A percentile compares a stretch with the other conserved stretches of the same genome.
Conservation (phyloP, 2,113 vertebrate species). For the Hippocampus guttulatus region DNA sequence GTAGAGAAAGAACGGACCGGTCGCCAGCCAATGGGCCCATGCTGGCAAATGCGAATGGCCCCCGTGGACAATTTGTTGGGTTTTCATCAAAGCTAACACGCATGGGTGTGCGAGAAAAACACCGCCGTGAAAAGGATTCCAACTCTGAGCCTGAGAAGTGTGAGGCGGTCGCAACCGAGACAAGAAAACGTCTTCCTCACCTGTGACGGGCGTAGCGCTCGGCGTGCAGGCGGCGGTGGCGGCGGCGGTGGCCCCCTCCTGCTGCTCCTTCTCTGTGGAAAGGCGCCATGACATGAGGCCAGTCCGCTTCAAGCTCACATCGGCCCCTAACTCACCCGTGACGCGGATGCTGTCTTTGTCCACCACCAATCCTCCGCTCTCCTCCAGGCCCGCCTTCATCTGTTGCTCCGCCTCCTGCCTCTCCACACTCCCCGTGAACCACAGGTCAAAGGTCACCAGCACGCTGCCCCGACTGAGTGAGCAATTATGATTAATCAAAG, state of each 20-base stretch:
- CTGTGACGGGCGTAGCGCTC: conserved; percentile 3
- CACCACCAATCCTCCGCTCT: conserved; percentile 33
- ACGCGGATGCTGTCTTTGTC: conserved; percentile 55
- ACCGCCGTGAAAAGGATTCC: no score
- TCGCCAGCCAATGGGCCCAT: no score
- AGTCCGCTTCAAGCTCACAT: neutral
- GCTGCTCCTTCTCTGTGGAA: neutral
- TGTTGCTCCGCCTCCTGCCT: conserved; percentile 30
- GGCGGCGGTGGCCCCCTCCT: neutral
- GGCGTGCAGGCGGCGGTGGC: neutral
- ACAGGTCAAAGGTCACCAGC: conserved; percentile 57
- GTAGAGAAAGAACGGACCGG: no score
- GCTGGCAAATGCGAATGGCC: no score
- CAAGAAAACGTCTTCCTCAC: conserved; percentile 13
- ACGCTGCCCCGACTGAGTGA: conserved; percentile 64
- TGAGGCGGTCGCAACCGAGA: no score
- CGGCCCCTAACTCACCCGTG: conserved; percentile 42
- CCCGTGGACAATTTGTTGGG: no score
- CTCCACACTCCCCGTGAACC: conserved; percentile 40
- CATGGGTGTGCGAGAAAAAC: no score
- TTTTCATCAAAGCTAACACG: no score
- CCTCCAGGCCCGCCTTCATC: conserved; percentile 51
- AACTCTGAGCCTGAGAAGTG: no score
- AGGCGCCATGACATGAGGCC: no score
- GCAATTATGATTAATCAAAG: neutral